Evolutionary conservation across 1,140 invertebrate species (phyloP).

Genomic region (Pseudomyrmex cubaensis): DNA sequence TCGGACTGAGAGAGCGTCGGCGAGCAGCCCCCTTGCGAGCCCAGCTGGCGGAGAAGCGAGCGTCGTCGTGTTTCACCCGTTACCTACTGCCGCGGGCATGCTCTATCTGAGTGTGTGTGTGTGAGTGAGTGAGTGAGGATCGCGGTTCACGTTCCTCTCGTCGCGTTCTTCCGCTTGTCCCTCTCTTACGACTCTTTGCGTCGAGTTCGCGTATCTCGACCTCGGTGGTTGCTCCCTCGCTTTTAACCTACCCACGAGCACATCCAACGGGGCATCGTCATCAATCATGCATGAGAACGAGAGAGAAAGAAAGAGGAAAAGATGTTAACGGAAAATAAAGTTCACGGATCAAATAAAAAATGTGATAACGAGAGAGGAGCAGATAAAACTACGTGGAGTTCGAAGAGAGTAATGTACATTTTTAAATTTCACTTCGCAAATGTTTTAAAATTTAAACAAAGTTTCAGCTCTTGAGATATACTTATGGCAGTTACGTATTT

Average conservation of each 20-base stretch:
- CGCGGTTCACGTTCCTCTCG: not conserved
- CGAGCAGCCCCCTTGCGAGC: constrained; percentile 73
- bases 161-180: constrained; percentile 8
- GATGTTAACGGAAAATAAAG: not conserved
- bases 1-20: constrained; percentile 69
- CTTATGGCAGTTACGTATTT: no score
- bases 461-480: no score
- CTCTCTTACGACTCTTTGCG: not conserved
- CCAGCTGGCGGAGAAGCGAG: constrained; percentile 61
- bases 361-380: not conserved
- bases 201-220: constrained; percentile 18
- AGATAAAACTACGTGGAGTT: no score
- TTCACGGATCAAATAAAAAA: no score
- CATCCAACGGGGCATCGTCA: constrained; percentile 13
- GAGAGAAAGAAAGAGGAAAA: not conserved
- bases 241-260: not conserved
- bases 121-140: not conserved
- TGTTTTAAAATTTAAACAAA: no score
- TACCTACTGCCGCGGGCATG: constrained; percentile 61
- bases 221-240: not conserved
- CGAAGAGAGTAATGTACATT: no score
- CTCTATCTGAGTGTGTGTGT: constrained; percentile 25
- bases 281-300: constrained; percentile 25
- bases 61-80: constrained; percentile 68
- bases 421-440: no score